These are phyloP conservation scores for Clupea harengus DNA, from an alignment of 2,113 vertebrate genomes.

Conservation along the genomic window DNA sequence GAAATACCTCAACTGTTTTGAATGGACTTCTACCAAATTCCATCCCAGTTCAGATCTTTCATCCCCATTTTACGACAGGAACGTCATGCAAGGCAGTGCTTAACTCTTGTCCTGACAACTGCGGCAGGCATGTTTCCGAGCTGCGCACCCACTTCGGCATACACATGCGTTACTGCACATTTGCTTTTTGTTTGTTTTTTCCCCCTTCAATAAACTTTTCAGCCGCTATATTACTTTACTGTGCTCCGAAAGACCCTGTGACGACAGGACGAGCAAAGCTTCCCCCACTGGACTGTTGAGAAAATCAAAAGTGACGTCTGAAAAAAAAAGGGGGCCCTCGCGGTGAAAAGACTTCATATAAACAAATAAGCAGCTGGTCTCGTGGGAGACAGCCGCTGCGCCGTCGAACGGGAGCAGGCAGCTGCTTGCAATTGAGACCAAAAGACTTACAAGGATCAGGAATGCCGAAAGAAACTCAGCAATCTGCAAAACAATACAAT, in stretches of 20 bases:
- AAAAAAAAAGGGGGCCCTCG: slow-evolving; percentile 52
- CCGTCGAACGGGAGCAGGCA: slow-evolving; percentile 46
- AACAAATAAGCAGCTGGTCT: slow-evolving; percentile 54
- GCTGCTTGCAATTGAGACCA: slow-evolving; percentile 59
- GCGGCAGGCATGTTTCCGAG: not conserved
- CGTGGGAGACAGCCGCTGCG: slow-evolving; percentile 44
- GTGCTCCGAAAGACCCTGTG: not conserved
- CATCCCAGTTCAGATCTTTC: slow-evolving; percentile 7
- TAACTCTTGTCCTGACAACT: not conserved
- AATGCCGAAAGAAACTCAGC: slow-evolving; percentile 48
- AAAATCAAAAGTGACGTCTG: slow-evolving; percentile 52
- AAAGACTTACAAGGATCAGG: slow-evolving; percentile 41
- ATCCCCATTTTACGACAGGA: slow-evolving; percentile 12
- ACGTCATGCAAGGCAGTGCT: not conserved
- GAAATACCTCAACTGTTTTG: slow-evolving; percentile 12
- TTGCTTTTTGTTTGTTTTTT: slow-evolving; percentile 13
- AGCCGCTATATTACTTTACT: not conserved
- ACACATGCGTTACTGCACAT: not conserved
- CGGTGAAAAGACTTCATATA: slow-evolving; percentile 52
- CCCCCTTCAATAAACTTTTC: slow-evolving; percentile 1
- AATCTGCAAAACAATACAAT: slow-evolving; percentile 44
- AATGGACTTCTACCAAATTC: slow-evolving; percentile 15
- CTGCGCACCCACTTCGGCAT: not conserved
- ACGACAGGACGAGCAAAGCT: not conserved
- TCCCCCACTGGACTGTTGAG: slow-evolving; percentile 24